Base-by-base conservation (phyloP, 2,797 vertebrate species). In the Cryptoblepharus egeriae region DNA sequence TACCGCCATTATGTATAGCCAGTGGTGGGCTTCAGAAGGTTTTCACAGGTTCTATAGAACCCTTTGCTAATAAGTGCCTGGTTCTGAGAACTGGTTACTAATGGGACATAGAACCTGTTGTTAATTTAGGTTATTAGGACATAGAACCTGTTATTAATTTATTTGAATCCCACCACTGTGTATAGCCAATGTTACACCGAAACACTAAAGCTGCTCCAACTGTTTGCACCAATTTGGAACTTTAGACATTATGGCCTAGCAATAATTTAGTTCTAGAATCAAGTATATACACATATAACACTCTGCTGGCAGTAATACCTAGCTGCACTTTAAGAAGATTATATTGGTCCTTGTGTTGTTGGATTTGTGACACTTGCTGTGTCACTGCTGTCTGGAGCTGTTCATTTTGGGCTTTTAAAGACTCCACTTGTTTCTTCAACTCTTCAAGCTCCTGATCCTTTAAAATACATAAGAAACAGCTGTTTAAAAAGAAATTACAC, bases 291-390 rank as follows among this genome's bases (percentile, higher is more conserved):
- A 0, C 10, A 3, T 5, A 4, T 4, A 73, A 75, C 24, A 15
- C 26, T 45, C 13, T 2, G 0, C 8, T 3, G 20, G 69, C 32
- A 52, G 37, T 88, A 58, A 57, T 94, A 99, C 99, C 99, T 88
- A 99, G 92, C 90, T 99, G 99, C 4, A 99, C 95, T 95, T 99
- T 99, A 78, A 99, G 97, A 90, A 99, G 97, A 93, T 99, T 99
- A 89, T 99, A 99, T 69, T 99, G 99, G 93, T 99, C 99, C 91
- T 98, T 99, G 88, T 99, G 98, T 92, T 99, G 99, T 77, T 99
- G 98, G 92, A 99, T 99, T 96, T 99, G 98, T 1, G 97, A 96
- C 20, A 96, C 90, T 88, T 99, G 99, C 90, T 99, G 98, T 1
- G 97, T 96, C 81, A 97, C 81, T 4, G 97, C 96, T 6, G 90